phyloP scores from a whole-genome alignment of 2,797 vertebrate species.

The Gobio occitaniae region DNA sequence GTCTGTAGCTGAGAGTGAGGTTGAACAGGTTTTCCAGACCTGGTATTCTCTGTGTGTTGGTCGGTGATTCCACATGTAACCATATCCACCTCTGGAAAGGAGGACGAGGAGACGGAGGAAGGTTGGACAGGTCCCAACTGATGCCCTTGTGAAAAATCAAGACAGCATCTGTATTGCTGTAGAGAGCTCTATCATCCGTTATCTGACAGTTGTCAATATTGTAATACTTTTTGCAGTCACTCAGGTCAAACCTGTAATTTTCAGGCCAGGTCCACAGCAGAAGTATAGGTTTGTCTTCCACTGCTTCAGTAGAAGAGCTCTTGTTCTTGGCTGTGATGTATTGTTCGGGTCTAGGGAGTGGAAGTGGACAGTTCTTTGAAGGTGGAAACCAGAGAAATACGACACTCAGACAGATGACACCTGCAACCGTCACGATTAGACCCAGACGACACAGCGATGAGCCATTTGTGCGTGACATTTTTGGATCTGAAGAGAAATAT shows the following conservation, averaged over 20 bases:
- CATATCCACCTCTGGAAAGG: constrained; percentile 91
- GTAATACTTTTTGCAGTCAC: constrained; percentile 78
- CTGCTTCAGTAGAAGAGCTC: accelerated
- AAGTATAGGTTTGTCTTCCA: constrained; percentile 75
- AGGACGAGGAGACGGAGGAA: constrained; percentile 83
- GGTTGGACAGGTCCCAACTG: constrained; percentile 77
- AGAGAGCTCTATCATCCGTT: constrained; percentile 81
- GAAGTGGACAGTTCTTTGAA: neutral
- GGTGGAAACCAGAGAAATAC: neutral
- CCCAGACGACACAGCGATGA: neutral
- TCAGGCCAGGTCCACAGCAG: constrained; percentile 89
- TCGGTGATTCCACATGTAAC: constrained; percentile 88
- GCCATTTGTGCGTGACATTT: neutral
- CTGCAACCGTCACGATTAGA: neutral
- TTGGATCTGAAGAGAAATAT: neutral
- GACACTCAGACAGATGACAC: neutral
- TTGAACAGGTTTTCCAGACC: constrained; percentile 88
- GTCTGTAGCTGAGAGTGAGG: constrained; percentile 86
- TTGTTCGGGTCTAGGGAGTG: too few relatives aligned
- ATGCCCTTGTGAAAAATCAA: constrained; percentile 84
- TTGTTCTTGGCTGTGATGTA: accelerated
- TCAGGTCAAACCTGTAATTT: constrained; percentile 82
- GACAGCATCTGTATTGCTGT: constrained; percentile 81
- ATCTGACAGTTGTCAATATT: constrained; percentile 83
- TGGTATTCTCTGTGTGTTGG: constrained; percentile 78